Evolutionary conservation across 2,797 vertebrate genomes (phyloP), one percentile per base, ranked within the genome.

Genomic region (Kryptolebias ocellatus): DNA sequence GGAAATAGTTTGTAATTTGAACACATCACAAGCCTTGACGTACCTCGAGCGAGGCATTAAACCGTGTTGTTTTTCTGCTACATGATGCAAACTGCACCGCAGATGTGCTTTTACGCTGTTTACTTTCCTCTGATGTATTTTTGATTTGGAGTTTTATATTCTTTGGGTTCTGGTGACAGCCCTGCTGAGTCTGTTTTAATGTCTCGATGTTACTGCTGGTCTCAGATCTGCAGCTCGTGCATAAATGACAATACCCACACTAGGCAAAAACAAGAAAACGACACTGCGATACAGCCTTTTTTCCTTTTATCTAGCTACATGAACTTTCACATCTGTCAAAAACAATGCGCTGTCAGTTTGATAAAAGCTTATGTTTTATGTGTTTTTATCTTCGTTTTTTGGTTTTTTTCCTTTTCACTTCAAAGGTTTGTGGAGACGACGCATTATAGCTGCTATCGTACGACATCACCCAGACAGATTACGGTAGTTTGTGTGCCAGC

Each of bases 401-500:
- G n/a, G n/a, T 45, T 54, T 50, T 39, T 9, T 31, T 14, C 4
- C 14, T 28, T 16, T 56, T 45, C 29, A 59, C 56, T 56, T 39
- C 34, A 14, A 50, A 37, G 68, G 67, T 69, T 70, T 39, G 20
- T 56, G 74, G 64, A 58, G 56, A 64, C 50, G 64, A 63, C 57
- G 64, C 62, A 52, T 56, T 66, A 68, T 61, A 53, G 66, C 76
- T 18, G 54, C 70, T 54, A 69, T 79, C 59, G 50, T 63, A 58
- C 78, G 76, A 75, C 70, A 71, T 72, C 54, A 15, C 16, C 56
- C 20, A 2, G 28, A 46, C 54, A 69, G 78, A 88, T 82, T 53
- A 52, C 59, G 72, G 75, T 57, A 24, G 79, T 66, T 84, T 42
- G 34, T 49, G 70, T 64, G 70, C 44, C 86, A 73, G 86, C 79